Evolutionary conservation across 2,888 invertebrate species (phyloP).

Genomic region (Tachina lurida): DNA sequence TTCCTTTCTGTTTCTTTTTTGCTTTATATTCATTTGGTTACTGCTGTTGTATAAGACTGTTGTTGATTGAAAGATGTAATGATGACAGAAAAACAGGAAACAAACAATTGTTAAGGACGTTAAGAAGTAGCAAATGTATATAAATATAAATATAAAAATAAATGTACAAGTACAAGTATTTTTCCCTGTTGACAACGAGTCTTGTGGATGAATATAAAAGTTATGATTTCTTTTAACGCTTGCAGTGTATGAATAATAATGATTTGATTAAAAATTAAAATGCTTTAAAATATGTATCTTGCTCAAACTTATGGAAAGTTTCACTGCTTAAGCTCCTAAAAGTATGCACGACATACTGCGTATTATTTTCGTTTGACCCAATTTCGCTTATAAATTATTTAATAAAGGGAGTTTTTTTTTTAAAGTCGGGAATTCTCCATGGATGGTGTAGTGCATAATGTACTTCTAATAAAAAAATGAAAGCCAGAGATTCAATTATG

Average conservation of each 20-base stretch:
- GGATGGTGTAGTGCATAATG: too few relatives aligned
- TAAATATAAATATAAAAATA: neutral
- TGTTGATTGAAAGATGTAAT: constrained; percentile 36
- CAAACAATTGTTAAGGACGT: constrained; percentile 48
- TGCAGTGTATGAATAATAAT: constrained; percentile 41
- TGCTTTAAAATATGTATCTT: constrained; percentile 3
- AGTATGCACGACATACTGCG: neutral
- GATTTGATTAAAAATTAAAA: constrained; percentile 50
- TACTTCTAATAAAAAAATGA: too few relatives aligned
- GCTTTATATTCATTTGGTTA: neutral
- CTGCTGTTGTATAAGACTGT: constrained; percentile 6
- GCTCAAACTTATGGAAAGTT: constrained; percentile 7
- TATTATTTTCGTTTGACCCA: neutral
- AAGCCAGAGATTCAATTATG: too few relatives aligned
- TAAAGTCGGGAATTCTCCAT: neutral
- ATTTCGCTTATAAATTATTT: constrained; percentile 2
- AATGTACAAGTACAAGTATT: neutral
- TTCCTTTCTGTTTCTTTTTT: neutral
- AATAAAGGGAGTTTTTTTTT: neutral
- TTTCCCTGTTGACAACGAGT: constrained; percentile 21
- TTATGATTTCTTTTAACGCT: constrained; percentile 46
- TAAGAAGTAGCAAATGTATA: constrained; percentile 9
- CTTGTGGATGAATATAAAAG: constrained; percentile 26
- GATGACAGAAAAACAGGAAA: constrained; percentile 5
- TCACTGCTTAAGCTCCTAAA: neutral